These are phyloP conservation scores for Drosophila oshimai DNA, from an alignment of 1,140 invertebrate species.

Conservation along the genomic window DNA sequence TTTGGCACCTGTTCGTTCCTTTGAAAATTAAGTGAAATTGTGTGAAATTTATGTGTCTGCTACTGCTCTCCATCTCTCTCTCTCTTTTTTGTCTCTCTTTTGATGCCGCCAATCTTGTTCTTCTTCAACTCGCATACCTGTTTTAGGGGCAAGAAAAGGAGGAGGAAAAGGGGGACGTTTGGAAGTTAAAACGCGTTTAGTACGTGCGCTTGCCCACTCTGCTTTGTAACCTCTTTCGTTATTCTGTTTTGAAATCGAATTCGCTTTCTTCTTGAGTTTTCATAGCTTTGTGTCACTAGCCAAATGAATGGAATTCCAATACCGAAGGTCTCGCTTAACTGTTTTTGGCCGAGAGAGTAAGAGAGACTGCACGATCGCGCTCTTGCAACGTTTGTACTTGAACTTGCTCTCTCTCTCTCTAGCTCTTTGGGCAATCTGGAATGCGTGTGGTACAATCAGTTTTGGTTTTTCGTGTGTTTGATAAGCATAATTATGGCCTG, in stretches of 20 bases:
- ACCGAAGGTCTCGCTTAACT: conserved; percentile 29
- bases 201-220: conserved; percentile 65
- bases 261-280: conserved; percentile 69
- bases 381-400: conserved; percentile 51
- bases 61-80: not conserved
- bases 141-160: conserved; percentile 28
- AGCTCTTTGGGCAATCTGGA: not conserved
- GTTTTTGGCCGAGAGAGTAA: not conserved
- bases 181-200: conserved; percentile 75
- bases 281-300: conserved; percentile 21
- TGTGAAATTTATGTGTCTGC: conserved; percentile 56
- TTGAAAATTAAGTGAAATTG: conserved; percentile 33
- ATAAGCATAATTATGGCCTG: conserved; percentile 59
- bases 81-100: conserved; percentile 9
- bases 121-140: conserved; percentile 59
- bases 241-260: conserved; percentile 78
- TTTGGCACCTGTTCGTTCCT: conserved; percentile 16
- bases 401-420: conserved; percentile 33
- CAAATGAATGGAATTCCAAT: conserved; percentile 56
- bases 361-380: not conserved
- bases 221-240: conserved; percentile 81
- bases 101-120: conserved; percentile 34
- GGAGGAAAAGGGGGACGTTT: not conserved
- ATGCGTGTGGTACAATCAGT: conserved; percentile 23
- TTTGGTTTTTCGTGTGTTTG: conserved; percentile 25